phyloP scores from a whole-genome alignment of 2,888 invertebrate genomes.

The Macaria liturata region DNA sequence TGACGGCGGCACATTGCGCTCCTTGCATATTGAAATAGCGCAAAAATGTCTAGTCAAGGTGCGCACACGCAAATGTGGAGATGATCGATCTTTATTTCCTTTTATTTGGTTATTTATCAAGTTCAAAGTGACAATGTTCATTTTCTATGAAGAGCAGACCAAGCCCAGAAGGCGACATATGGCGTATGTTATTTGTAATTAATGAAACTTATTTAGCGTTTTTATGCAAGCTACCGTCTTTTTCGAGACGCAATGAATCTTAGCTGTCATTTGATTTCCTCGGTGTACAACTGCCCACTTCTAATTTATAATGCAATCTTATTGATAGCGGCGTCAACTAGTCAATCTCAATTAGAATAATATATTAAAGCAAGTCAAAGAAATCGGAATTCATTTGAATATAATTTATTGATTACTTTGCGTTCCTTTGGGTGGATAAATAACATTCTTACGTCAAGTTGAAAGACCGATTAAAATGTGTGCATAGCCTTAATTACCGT shows the following conservation, averaged over 20 bases:
- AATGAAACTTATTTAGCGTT: conserved; percentile 5
- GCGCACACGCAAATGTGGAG: conserved; percentile 41
- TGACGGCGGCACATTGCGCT: conserved; percentile 63
- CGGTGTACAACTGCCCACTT: conserved; percentile 3
- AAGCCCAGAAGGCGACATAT: conserved; percentile 23
- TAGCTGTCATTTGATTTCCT: conserved; percentile 9
- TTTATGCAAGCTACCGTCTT: conserved; percentile 6
- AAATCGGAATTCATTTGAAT: conserved; percentile 1
- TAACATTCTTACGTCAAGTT: conserved; percentile 55
- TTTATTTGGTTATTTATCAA: conserved; percentile 36
- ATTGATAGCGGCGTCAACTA: not conserved
- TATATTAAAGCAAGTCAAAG: not conserved
- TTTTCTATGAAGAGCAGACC: conserved; percentile 21
- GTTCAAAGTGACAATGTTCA: conserved; percentile 36
- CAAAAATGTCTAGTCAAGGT: conserved; percentile 26
- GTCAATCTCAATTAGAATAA: conserved; percentile 8
- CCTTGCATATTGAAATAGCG: conserved; percentile 38
- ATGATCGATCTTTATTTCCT: conserved; percentile 49
- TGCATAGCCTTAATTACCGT: conserved; percentile 72
- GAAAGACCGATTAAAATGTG: conserved; percentile 71
- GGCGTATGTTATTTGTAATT: conserved; percentile 9
- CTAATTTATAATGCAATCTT: conserved; percentile 6
- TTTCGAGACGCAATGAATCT: conserved; percentile 5
- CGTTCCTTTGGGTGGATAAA: conserved; percentile 24
- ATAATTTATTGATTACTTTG: conserved; percentile 2